Conservation (phyloP, 2,888 invertebrate species). For the Cecidostiba fungosa region DNA sequence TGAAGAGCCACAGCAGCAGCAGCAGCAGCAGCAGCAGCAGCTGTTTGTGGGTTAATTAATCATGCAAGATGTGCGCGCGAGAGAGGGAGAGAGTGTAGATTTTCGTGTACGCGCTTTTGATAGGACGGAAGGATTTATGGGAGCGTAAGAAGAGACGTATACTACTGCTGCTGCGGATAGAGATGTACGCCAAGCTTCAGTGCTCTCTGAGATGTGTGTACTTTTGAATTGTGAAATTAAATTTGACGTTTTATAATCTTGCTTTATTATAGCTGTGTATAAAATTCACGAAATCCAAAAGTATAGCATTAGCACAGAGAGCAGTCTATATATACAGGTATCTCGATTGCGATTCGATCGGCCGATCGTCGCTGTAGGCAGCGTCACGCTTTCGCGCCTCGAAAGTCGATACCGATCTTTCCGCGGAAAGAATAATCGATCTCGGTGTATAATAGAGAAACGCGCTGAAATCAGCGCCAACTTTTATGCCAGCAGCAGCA, state of each 20-base stretch:
- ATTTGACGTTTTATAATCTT: not conserved
- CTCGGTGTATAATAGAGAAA: conserved; percentile 44
- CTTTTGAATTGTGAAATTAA: not conserved
- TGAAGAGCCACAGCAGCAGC: not conserved
- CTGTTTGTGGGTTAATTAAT: conserved; percentile 46
- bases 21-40: no score
- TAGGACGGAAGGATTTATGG: conserved; percentile 8
- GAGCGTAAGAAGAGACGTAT: not conserved
- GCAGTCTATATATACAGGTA: not conserved
- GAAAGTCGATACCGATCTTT: conserved; percentile 63
- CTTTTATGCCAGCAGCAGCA: not conserved
- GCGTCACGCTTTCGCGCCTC: conserved; percentile 65
- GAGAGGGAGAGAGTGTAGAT: not conserved
- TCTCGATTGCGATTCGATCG: not conserved
- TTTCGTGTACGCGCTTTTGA: conserved; percentile 19
- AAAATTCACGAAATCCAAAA: not conserved
- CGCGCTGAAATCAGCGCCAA: conserved; percentile 28
- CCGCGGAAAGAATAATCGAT: conserved; percentile 62
- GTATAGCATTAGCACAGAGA: not conserved
- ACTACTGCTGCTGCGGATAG: not conserved
- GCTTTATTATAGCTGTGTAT: no score
- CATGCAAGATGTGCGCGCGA: not conserved
- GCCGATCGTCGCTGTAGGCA: conserved; percentile 6
- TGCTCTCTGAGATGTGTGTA: no score
- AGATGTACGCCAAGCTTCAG: not conserved